Evolutionary conservation across 2,888 invertebrate genomes (phyloP).

Genomic region (Apotomis turbidana): DNA sequence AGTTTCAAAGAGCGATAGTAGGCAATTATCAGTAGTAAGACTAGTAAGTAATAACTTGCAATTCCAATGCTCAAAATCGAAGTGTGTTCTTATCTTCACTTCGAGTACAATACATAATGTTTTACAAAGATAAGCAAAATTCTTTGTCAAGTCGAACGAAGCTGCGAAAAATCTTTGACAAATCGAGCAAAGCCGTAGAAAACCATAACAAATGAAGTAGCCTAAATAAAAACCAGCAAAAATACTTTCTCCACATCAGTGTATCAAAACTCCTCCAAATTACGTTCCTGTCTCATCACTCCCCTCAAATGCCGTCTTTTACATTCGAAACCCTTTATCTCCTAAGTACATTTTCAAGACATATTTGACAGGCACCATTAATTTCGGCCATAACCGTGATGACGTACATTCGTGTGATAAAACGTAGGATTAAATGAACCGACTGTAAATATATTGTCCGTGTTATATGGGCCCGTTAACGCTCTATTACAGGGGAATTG

Average conservation of each 20-base stretch:
- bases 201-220: not conserved
- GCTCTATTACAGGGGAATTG: slow-evolving; percentile 19
- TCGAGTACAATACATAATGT: too few species aligned
- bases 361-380: slow-evolving; percentile 42
- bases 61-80: too few species aligned
- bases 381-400: slow-evolving; percentile 34
- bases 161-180: too few species aligned
- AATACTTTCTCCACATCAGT: not conserved
- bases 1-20: too few species aligned
- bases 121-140: too few species aligned
- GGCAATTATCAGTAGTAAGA: too few species aligned
- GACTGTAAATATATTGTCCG: slow-evolving; percentile 28
- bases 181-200: too few species aligned
- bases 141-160: too few species aligned
- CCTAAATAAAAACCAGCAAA: not conserved
- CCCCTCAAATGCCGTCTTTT: slow-evolving; percentile 34
- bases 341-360: slow-evolving; percentile 39
- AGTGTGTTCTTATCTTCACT: too few species aligned
- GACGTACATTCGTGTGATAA: slow-evolving; percentile 38
- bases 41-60: too few species aligned
- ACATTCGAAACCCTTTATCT: slow-evolving; percentile 39
- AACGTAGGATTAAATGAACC: slow-evolving; percentile 39
- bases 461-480: slow-evolving; percentile 16
- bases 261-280: slow-evolving; percentile 21
- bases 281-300: slow-evolving; percentile 9